Conservation (phyloP, 2,797 vertebrate genomes). For the Crocodylus rhombifer region DNA sequence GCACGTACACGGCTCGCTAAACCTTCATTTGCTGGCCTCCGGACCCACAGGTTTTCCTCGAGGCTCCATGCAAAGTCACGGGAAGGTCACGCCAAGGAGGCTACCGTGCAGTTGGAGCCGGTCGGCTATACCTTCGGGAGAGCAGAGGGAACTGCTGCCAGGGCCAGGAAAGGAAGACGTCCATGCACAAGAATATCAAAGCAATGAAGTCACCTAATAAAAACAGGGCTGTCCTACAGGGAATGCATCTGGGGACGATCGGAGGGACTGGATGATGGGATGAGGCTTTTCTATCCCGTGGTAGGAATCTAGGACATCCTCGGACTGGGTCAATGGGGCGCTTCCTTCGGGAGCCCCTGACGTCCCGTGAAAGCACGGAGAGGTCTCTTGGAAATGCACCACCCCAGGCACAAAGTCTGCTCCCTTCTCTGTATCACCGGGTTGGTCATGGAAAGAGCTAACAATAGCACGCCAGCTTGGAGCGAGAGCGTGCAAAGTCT, state of each 20-base stretch:
- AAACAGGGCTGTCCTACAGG: not conserved
- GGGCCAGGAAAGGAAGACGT: constrained; percentile 8
- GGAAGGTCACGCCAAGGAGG: constrained; percentile 46
- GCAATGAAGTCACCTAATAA: constrained; percentile 51
- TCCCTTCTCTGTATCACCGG: not conserved
- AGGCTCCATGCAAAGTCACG: constrained; percentile 42
- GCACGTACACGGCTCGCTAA: constrained; percentile 77
- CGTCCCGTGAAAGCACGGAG: not conserved
- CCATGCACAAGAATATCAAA: constrained; percentile 25
- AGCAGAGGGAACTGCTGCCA: not conserved
- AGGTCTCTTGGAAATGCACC: not conserved
- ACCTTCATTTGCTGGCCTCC: constrained; percentile 59
- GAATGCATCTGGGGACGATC: not conserved
- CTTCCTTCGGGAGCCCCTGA: not conserved
- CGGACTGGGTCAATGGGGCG: not conserved
- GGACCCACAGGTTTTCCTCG: constrained; percentile 61
- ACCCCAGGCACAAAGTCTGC: not conserved
- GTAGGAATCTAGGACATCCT: not conserved
- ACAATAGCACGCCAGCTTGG: not conserved
- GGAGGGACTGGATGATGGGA: not conserved
- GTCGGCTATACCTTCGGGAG: constrained; percentile 42
- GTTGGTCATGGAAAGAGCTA: not conserved
- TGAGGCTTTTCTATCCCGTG: not conserved
- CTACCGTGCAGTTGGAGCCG: constrained; percentile 39
- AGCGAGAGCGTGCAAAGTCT: too few species aligned